phyloP scores from a whole-genome alignment of 2,888 invertebrate species.

The Eugnorisma glareosa region DNA sequence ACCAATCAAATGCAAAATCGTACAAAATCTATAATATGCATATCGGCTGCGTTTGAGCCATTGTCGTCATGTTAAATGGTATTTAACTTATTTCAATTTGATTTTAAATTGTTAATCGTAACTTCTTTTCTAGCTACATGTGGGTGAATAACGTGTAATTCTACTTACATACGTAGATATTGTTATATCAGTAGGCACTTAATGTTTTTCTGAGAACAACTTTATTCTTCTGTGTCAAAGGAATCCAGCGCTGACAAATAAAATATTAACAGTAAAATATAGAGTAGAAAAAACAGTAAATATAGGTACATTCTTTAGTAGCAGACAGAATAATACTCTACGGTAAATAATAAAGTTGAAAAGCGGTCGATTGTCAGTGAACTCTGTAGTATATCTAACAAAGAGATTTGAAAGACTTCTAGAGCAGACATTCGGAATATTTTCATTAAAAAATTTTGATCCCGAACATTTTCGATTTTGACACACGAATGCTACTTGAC shows the following conservation, averaged over 20 bases:
- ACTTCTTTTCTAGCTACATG: conserved; percentile 31
- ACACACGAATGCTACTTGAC: too few species aligned
- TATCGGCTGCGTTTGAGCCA: conserved; percentile 17
- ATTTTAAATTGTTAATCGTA: conserved; percentile 5
- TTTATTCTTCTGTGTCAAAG: neutral
- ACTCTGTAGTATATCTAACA: too few species aligned
- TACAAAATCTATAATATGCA: conserved; percentile 16
- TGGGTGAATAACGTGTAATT: neutral
- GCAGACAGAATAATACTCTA: neutral
- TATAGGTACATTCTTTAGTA: neutral
- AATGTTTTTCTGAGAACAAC: conserved; percentile 6
- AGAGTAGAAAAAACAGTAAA: neutral
- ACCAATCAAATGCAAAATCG: conserved; percentile 33
- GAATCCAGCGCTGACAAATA: neutral
- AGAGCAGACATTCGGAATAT: too few species aligned
- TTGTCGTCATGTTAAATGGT: conserved; percentile 9
- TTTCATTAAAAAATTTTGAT: too few species aligned
- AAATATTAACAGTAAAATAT: neutral
- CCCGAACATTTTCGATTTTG: too few species aligned
- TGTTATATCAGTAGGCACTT: neutral
- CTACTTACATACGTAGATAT: neutral
- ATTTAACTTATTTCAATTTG: conserved; percentile 22
- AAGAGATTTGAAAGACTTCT: too few species aligned
- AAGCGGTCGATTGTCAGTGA: too few species aligned
- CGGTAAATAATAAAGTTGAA: too few species aligned